These are phyloP conservation scores for Zophobas morio DNA, from an alignment of 1,140 invertebrate genomes.

Conservation along the genomic window DNA sequence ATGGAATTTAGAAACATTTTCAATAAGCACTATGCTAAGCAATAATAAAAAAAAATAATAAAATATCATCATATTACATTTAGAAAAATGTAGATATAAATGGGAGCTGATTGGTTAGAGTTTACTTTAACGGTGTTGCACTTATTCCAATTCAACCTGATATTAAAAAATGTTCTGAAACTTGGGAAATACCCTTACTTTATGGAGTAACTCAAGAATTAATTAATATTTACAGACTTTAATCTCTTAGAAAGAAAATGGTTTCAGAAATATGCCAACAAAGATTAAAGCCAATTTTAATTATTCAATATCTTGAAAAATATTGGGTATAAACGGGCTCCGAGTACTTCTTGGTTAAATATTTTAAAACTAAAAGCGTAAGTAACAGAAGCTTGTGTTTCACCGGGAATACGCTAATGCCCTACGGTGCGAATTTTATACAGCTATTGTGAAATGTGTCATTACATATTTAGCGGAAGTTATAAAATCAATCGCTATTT, in stretches of 20 bases:
- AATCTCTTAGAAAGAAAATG: not conserved
- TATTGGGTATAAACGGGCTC: conserved; percentile 6
- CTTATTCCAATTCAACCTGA: no score
- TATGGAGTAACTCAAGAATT: conserved; percentile 16
- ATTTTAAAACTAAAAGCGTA: conserved; percentile 12
- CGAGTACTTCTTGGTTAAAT: conserved; percentile 12
- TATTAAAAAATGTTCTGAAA: not conserved
- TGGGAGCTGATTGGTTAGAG: no score
- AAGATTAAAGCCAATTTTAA: conserved; percentile 30
- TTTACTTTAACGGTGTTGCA: no score
- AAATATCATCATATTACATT: no score
- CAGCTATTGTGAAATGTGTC: not conserved
- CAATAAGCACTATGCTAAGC: no score
- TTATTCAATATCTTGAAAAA: conserved; percentile 17
- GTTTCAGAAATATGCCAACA: conserved; percentile 17
- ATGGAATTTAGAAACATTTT: no score
- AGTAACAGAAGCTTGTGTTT: not conserved
- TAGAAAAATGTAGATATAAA: no score
- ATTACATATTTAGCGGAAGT: conserved; percentile 5
- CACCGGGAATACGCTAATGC: not conserved
- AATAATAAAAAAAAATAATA: no score
- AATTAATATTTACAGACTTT: conserved; percentile 21
- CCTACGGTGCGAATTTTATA: not conserved
- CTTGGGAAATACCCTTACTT: not conserved
- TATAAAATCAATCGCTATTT: conserved; percentile 17